Evolutionary conservation across 2,888 invertebrate genomes (phyloP).

Genomic region (Conops quadrifasciatus): DNA sequence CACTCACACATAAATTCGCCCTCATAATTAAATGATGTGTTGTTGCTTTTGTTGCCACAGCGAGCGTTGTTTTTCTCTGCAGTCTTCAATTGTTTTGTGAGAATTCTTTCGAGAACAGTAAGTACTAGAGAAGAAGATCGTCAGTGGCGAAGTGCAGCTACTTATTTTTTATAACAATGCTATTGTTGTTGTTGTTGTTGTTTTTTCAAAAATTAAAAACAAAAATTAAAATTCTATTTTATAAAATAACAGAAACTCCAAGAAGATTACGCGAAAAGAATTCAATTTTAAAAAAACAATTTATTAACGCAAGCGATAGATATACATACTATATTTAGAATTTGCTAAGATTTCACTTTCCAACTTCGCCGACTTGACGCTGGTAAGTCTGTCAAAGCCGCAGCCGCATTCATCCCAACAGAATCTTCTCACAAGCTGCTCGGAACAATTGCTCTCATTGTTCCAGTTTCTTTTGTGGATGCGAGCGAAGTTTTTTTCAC

Average conservation of each 20-base stretch:
- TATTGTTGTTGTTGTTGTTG: not conserved
- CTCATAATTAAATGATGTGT: conserved; percentile 20
- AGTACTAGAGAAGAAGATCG: not conserved
- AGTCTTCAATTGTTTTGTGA: conserved; percentile 29
- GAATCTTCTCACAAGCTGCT: not conserved
- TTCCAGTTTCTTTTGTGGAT: conserved; percentile 21
- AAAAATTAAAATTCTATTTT: too few relatives aligned
- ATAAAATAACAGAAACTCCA: too few relatives aligned
- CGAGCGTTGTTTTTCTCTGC: conserved; percentile 14
- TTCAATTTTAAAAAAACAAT: too few relatives aligned
- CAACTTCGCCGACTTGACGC: too few relatives aligned
- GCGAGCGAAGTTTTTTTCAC: conserved; percentile 2
- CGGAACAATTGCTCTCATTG: conserved; percentile 26
- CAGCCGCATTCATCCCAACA: too few relatives aligned
- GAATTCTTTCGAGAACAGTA: not conserved
- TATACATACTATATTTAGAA: too few relatives aligned
- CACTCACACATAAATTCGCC: not conserved
- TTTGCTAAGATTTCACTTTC: too few relatives aligned
- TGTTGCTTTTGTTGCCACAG: conserved; percentile 29
- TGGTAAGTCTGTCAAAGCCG: too few relatives aligned
- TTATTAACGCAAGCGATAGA: too few relatives aligned
- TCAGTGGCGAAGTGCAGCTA: not conserved
- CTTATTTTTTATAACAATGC: too few relatives aligned
- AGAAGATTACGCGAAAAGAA: too few relatives aligned
- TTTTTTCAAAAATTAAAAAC: not conserved